phyloP scores from a whole-genome alignment of 1,140 invertebrate genomes.

The Samia ricini region DNA sequence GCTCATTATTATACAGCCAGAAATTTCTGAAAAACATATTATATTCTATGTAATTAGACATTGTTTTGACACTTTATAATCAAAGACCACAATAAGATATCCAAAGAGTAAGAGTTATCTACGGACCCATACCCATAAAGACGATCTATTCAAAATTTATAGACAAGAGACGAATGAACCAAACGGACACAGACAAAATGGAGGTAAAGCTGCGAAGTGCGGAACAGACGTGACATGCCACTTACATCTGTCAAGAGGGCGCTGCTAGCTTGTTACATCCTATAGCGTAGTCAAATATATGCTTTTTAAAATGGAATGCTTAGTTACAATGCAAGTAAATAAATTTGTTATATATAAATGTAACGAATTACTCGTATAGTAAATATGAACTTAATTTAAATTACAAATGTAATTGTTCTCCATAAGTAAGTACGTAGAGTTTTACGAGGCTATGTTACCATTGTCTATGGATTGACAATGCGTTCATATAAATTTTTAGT shows the following conservation, averaged over 20 bases:
- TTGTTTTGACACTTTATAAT: conserved; percentile 67
- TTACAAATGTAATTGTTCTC: not conserved
- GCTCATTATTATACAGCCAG: conserved; percentile 50
- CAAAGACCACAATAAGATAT: conserved; percentile 63
- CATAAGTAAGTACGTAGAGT: too few relatives aligned
- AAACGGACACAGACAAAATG: conserved; percentile 40
- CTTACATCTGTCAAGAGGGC: conserved; percentile 11
- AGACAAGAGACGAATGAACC: conserved; percentile 62
- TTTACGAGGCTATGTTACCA: not conserved
- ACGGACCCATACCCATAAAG: conserved; percentile 74
- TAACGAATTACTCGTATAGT: not conserved
- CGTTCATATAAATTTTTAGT: not conserved
- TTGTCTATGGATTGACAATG: not conserved
- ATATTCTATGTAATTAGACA: conserved; percentile 36
- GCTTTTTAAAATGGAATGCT: not conserved
- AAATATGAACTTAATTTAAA: not conserved
- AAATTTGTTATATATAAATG: not conserved
- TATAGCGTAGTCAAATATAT: not conserved
- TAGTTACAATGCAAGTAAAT: not conserved
- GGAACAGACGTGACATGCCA: not conserved
- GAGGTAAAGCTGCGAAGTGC: conserved; percentile 35
- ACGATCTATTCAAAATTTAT: conserved; percentile 72
- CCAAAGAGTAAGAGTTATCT: conserved; percentile 77
- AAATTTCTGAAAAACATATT: conserved; percentile 58
- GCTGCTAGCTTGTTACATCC: not conserved